phyloP scores from a whole-genome alignment of 2,888 invertebrate genomes.

The Netelia fuscicornis region DNA sequence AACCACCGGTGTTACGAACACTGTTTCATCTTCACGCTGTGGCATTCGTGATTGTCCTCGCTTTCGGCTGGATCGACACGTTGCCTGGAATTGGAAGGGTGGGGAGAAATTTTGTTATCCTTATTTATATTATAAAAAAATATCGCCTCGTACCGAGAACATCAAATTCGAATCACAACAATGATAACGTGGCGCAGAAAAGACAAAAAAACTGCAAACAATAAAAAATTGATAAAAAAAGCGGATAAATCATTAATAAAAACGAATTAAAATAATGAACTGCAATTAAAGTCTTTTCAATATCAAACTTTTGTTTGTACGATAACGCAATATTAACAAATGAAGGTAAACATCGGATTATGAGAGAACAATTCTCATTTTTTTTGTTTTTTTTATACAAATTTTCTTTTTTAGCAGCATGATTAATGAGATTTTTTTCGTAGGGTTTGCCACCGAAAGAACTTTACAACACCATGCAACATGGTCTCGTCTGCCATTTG shows the following conservation, averaged over 20 bases:
- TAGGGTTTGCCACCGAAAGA: slow-evolving; percentile 79
- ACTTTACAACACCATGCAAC: slow-evolving; percentile 77
- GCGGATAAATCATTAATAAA: too few species aligned
- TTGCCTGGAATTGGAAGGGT: slow-evolving; percentile 86
- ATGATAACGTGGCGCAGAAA: too few species aligned
- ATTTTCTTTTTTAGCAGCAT: not conserved
- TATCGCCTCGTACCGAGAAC: not conserved
- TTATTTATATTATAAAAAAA: not conserved
- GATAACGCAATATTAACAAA: not conserved
- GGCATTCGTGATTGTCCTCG: slow-evolving; percentile 83
- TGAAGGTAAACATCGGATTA: not conserved
- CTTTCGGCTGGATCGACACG: slow-evolving; percentile 86
- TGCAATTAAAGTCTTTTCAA: too few species aligned
- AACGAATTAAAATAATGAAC: too few species aligned
- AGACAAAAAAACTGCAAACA: too few species aligned
- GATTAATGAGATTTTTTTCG: slow-evolving; percentile 82
- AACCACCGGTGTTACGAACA: slow-evolving; percentile 80
- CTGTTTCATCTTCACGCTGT: slow-evolving; percentile 85
- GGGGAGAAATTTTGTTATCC: slow-evolving; percentile 35
- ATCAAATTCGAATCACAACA: too few species aligned
- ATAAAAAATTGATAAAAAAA: too few species aligned
- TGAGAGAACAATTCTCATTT: not conserved
- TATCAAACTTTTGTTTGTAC: too few species aligned
- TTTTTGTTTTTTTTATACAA: not conserved
- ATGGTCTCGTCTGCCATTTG: slow-evolving; percentile 81